Percentiles rank a stretch among this genome's conserved stretches.
These are phyloP conservation scores for Smutsia gigantea DNA, from an alignment of 2,797 vertebrate genomes.

Conservation along the genomic window DNA sequence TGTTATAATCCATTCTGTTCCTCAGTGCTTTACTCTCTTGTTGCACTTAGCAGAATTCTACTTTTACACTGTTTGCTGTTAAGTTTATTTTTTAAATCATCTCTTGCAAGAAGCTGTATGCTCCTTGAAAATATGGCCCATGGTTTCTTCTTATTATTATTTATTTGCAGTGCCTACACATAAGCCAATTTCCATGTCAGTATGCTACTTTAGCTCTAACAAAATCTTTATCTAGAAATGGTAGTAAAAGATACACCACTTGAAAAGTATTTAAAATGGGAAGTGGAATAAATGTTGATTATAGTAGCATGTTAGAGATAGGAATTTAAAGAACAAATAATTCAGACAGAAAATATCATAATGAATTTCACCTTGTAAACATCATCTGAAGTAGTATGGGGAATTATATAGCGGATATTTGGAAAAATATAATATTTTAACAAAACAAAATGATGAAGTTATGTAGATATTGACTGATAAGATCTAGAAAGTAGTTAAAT, in stretches of 20 bases:
- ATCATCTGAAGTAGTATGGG: neutral
- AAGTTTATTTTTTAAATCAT: constrained; percentile 15
- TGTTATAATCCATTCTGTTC: neutral
- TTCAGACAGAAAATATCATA: neutral
- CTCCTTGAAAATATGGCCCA: neutral
- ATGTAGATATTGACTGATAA: neutral
- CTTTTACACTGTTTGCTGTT: neutral
- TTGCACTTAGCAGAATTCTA: neutral
- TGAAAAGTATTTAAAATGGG: neutral
- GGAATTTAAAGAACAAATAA: neutral
- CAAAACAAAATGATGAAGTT: neutral
- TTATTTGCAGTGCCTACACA: neutral
- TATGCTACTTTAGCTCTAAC: neutral
- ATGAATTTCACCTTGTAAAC: neutral
- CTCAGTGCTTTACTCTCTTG: neutral
- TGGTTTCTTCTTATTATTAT: neutral
- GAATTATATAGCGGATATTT: neutral
- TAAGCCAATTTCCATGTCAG: neutral
- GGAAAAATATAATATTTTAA: neutral
- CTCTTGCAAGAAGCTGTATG: neutral
- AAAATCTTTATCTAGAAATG: neutral
- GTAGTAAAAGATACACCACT: neutral
- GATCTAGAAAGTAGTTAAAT: constrained; percentile 6
- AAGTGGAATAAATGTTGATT: neutral
- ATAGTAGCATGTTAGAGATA: neutral